These are phyloP conservation scores for Limnephilus marmoratus DNA, from an alignment of 2,888 invertebrate species.

Conservation along the genomic window DNA sequence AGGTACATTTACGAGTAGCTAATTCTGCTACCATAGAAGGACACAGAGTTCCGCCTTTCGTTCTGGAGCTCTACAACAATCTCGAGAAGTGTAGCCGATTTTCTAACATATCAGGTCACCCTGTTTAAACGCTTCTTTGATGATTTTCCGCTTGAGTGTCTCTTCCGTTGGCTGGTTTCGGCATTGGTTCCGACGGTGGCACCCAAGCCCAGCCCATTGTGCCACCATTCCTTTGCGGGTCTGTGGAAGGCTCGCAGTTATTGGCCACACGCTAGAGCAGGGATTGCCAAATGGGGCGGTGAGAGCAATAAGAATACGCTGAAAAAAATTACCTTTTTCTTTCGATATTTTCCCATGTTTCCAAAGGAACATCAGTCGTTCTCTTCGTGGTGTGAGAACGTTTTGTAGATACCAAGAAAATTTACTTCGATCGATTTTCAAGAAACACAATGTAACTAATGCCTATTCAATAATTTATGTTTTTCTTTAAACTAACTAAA, in stretches of 20 bases:
- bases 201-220: constrained; percentile 40
- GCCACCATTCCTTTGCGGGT: background rate
- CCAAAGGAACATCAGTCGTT: no score
- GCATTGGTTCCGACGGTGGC: constrained; percentile 39
- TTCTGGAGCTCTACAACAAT: background rate
- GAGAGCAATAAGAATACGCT: background rate
- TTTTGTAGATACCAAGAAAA: no score
- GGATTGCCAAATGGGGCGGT: background rate
- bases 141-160: constrained; percentile 35
- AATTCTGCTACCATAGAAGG: background rate
- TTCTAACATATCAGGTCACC: constrained; percentile 26
- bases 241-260: background rate
- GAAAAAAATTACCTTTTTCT: background rate
- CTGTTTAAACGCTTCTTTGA: constrained; percentile 42
- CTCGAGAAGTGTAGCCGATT: background rate
- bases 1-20: background rate
- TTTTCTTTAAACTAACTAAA: no score
- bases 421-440: no score
- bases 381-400: no score
- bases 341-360: no score
- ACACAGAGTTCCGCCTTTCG: background rate
- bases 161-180: constrained; percentile 29
- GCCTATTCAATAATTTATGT: no score
- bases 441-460: no score
- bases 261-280: background rate